Evolutionary conservation across 2,113 vertebrate genomes (phyloP).

Genomic region (Cyrtonyx montezumae): DNA sequence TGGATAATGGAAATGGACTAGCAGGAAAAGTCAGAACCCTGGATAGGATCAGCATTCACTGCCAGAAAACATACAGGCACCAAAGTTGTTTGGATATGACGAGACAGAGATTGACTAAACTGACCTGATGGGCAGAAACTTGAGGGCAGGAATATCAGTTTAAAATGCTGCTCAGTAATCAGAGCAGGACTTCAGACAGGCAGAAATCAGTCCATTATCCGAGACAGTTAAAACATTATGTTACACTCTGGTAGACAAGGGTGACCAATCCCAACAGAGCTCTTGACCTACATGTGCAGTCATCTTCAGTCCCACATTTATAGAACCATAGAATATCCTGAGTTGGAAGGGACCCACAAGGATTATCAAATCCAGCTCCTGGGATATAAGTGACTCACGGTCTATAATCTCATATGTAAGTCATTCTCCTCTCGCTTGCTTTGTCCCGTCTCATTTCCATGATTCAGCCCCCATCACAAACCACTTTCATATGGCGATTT

Average conservation of each 20-base stretch:
- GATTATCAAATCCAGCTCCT: background rate
- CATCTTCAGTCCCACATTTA: background rate
- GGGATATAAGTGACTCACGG: background rate
- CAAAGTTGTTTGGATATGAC: background rate
- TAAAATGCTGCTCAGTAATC: background rate
- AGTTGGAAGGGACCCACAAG: background rate
- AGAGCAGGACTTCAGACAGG: background rate
- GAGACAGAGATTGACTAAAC: background rate
- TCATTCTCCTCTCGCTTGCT: background rate
- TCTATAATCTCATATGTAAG: background rate
- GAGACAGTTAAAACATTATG: background rate
- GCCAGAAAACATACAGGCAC: background rate
- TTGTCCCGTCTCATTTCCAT: background rate
- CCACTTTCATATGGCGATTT: background rate
- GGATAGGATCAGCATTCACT: background rate
- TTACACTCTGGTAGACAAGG: accelerated
- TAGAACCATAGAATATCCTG: background rate
- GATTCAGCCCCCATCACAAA: background rate
- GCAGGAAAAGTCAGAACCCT: background rate
- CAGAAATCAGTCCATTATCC: background rate
- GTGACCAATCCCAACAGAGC: background rate
- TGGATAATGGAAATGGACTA: background rate
- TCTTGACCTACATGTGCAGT: background rate
- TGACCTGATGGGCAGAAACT: background rate
- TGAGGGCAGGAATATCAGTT: background rate